A percentile compares a stretch with the other conserved stretches of the same genome.
These are phyloP conservation scores for Pelochelys cantorii DNA, from an alignment of 2,797 vertebrate species.

Conservation along the genomic window DNA sequence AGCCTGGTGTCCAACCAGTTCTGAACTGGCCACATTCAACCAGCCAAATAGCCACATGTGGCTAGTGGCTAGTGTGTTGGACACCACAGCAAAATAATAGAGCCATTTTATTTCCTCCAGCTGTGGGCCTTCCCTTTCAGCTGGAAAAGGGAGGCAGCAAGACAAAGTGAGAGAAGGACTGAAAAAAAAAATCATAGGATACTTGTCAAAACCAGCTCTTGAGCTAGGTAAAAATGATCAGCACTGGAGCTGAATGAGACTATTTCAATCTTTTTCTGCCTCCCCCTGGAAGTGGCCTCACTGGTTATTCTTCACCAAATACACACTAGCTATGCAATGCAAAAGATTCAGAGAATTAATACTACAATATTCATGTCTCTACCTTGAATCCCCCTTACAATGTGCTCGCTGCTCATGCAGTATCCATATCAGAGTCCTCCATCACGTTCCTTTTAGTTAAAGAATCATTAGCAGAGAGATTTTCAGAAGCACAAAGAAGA, in stretches of 20 bases:
- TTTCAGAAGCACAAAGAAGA: constrained; percentile 1
- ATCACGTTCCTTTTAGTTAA: background rate
- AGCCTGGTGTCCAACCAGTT: background rate
- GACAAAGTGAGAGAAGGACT: background rate
- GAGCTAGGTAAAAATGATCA: background rate
- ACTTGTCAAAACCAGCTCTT: constrained; percentile 58
- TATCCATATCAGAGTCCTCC: background rate
- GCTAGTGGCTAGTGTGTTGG: too few relatives aligned
- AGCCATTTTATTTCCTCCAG: constrained; percentile 76
- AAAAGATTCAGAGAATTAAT: background rate
- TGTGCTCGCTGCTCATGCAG: background rate
- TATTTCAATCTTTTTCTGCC: background rate
- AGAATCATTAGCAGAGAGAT: background rate
- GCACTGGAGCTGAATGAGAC: background rate
- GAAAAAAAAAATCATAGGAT: constrained; percentile 56
- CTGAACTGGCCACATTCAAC: too few relatives aligned
- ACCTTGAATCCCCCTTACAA: background rate
- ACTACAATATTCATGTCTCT: background rate
- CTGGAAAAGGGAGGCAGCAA: constrained; percentile 52
- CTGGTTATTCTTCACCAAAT: background rate
- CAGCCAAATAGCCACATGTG: too few relatives aligned
- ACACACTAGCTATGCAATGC: background rate
- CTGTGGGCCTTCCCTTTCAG: constrained; percentile 69
- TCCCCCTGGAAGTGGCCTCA: constrained; percentile 3
- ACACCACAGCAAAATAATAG: too few relatives aligned